Percentiles rank a stretch among this genome's conserved stretches.
phyloP scores from a whole-genome alignment of 2,113 vertebrate species.

The Orcinus orca region DNA sequence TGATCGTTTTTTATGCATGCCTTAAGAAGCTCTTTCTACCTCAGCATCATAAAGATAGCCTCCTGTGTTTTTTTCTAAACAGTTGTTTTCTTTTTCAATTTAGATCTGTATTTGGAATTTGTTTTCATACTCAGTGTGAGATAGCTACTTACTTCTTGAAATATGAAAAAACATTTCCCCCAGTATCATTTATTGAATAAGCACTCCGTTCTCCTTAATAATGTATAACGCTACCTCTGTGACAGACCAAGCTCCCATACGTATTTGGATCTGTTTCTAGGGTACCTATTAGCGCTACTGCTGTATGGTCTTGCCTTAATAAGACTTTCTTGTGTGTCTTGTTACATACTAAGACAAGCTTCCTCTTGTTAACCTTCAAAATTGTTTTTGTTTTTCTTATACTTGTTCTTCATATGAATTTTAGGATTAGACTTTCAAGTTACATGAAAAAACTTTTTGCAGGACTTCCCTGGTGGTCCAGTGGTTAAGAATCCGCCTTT shows the following conservation, averaged over 20 bases:
- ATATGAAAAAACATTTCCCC: background rate
- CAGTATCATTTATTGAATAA: background rate
- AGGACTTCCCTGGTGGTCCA: too few relatives aligned
- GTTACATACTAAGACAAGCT: background rate
- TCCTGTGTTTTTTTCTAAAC: background rate
- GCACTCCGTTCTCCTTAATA: background rate
- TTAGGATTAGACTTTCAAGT: background rate
- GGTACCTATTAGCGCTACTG: too few relatives aligned
- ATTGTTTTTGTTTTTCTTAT: background rate
- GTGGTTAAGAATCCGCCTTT: too few relatives aligned
- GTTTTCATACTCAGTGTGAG: background rate
- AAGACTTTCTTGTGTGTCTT: background rate
- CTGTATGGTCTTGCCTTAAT: background rate
- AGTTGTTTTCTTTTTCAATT: background rate
- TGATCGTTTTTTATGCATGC: background rate
- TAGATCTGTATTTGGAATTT: background rate
- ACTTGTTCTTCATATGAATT: background rate
- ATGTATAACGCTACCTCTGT: background rate
- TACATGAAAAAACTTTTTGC: background rate
- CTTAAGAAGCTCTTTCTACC: background rate
- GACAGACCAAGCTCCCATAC: background rate
- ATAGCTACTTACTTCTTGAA: background rate
- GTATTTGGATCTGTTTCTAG: background rate
- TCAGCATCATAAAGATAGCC: background rate
- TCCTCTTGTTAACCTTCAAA: background rate